Conservation (phyloP, 2,113 vertebrate genomes). For the Python bivittatus region DNA sequence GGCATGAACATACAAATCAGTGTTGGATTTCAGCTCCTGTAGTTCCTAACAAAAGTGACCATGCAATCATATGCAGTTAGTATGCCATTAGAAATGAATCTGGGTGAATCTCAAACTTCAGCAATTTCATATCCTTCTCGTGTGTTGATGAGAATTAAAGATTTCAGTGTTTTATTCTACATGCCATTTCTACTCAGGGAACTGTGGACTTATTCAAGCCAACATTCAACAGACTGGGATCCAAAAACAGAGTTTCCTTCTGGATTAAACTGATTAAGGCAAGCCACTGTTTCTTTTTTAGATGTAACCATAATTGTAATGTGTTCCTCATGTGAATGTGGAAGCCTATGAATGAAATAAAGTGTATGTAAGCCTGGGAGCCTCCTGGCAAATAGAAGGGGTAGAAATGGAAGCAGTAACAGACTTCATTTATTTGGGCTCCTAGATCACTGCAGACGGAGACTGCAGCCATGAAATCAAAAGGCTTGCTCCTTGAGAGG, state of each 20-base stretch:
- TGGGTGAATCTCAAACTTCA: background rate
- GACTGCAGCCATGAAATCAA: too few species aligned
- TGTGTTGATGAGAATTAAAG: background rate
- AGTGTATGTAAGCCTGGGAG: background rate
- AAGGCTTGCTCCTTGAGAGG: too few species aligned
- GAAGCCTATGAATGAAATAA: background rate
- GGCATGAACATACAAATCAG: background rate
- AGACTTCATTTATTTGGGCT: too few species aligned
- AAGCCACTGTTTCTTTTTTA: background rate
- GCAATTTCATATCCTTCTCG: background rate
- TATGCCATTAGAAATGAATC: background rate
- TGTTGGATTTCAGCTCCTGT: background rate
- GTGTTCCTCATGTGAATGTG: background rate
- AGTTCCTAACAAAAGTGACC: background rate
- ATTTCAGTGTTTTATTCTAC: background rate
- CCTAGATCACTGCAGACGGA: too few species aligned
- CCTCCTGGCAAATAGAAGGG: too few species aligned
- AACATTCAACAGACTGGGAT: background rate
- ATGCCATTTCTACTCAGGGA: background rate
- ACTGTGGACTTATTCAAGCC: background rate
- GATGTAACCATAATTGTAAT: background rate
- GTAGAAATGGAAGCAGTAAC: too few species aligned
- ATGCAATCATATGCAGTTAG: background rate
- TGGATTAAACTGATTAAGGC: background rate
- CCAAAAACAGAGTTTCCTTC: background rate